Percentiles rank a stretch among this genome's conserved stretches.
Evolutionary conservation across 1,140 invertebrate species (phyloP).

Genomic region (Mycetomoellerius zeteki): DNA sequence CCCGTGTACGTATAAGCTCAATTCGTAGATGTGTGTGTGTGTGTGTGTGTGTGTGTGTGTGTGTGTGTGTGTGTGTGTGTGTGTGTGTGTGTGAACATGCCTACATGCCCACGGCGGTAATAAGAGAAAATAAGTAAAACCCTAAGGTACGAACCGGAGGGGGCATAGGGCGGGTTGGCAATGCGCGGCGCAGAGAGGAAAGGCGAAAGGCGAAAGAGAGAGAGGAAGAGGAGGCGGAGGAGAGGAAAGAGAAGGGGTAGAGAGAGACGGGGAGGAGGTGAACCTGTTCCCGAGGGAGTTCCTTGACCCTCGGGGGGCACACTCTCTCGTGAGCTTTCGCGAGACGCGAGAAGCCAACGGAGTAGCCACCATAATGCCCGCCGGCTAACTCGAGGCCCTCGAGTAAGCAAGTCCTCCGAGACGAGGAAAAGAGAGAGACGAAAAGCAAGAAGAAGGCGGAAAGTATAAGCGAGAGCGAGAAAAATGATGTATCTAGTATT

Average conservation of each 20-base stretch:
- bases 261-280: constrained; percentile 81
- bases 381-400: constrained; percentile 79
- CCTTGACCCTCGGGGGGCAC: constrained; percentile 84
- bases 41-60: neutral
- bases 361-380: constrained; percentile 83
- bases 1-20: constrained; percentile 34
- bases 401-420: constrained; percentile 65
- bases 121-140: constrained; percentile 85
- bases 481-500: neutral
- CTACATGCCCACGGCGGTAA: constrained; percentile 81
- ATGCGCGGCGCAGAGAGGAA: constrained; percentile 46
- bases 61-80: no score
- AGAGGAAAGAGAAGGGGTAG: neutral
- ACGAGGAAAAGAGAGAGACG: constrained; percentile 46
- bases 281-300: constrained; percentile 87
- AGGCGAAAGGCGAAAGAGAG: constrained; percentile 22
- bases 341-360: constrained; percentile 78
- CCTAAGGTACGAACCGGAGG: constrained; percentile 81
- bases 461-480: constrained; percentile 52
- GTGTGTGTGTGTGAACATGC: constrained; percentile 57
- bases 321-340: constrained; percentile 76
- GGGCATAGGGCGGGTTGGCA: constrained; percentile 78
- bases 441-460: constrained; percentile 49
- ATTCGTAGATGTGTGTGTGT: constrained; percentile 66
- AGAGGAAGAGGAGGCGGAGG: constrained; percentile 1